Conservation (phyloP, 2,797 vertebrate species). For the Acomys russatus region DNA sequence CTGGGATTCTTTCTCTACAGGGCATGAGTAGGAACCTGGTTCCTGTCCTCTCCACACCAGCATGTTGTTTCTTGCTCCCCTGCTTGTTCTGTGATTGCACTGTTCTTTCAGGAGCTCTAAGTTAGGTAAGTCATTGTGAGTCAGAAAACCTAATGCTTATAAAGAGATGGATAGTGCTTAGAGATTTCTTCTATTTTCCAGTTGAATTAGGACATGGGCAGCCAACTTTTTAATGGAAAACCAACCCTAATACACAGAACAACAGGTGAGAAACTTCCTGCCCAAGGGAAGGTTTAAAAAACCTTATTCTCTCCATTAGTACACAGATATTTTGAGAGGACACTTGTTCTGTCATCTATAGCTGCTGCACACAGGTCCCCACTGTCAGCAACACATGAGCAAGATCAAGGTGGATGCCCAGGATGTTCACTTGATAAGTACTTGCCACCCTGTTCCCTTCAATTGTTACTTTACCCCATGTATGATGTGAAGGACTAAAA, state of each 20-base stretch:
- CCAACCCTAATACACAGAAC: background rate
- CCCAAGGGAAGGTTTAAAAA: background rate
- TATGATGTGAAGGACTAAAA: background rate
- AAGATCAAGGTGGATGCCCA: background rate
- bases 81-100: background rate
- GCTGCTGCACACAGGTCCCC: background rate
- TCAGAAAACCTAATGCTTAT: background rate
- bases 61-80: accelerated
- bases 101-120: background rate
- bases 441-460: background rate
- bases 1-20: background rate
- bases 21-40: background rate
- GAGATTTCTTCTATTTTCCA: background rate
- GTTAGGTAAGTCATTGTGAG: background rate
- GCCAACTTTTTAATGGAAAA: background rate
- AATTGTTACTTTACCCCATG: background rate
- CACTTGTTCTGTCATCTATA: background rate
- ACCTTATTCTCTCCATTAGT: background rate
- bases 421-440: background rate
- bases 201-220: background rate
- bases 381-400: background rate
- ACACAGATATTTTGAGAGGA: background rate
- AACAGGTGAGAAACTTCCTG: no score
- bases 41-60: no score
- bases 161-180: background rate